Percentiles rank a stretch among this genome's conserved stretches.
These are phyloP conservation scores for Vanessa atalanta DNA, from an alignment of 1,140 invertebrate genomes.

Conservation along the genomic window DNA sequence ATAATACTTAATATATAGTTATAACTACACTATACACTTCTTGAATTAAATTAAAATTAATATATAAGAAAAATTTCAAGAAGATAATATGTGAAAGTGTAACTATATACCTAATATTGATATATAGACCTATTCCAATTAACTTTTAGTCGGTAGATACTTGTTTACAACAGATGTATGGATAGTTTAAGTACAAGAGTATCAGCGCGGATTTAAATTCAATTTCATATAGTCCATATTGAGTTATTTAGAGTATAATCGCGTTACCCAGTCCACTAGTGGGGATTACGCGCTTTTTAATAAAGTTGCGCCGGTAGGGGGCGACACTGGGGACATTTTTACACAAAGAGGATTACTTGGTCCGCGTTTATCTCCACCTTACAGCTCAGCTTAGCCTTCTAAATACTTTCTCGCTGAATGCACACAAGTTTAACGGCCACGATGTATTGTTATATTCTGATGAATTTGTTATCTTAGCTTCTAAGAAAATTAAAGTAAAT, in stretches of 20 bases:
- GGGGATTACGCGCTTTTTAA: slow-evolving; percentile 79
- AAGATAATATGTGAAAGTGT: too few relatives aligned
- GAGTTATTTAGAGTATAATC: slow-evolving; percentile 77
- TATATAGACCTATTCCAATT: slow-evolving; percentile 9
- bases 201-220: slow-evolving; percentile 71
- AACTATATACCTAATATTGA: not conserved
- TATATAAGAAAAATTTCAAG: too few relatives aligned
- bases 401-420: slow-evolving; percentile 68
- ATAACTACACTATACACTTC: too few relatives aligned
- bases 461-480: slow-evolving; percentile 2
- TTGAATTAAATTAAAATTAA: too few relatives aligned
- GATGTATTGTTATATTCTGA: slow-evolving; percentile 14
- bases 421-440: slow-evolving; percentile 62
- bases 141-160: not conserved
- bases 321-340: slow-evolving; percentile 77
- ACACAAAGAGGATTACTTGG: slow-evolving; percentile 79
- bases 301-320: slow-evolving; percentile 72
- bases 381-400: slow-evolving; percentile 74
- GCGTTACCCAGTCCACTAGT: slow-evolving; percentile 77
- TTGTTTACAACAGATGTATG: slow-evolving; percentile 15
- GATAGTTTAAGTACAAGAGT: slow-evolving; percentile 29
- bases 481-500: not conserved
- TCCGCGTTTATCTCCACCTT: slow-evolving; percentile 78
- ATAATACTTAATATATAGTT: too few relatives aligned
- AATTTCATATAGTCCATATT: slow-evolving; percentile 76